Evolutionary conservation across 2,113 vertebrate species (phyloP).

Genomic region (Leucosticte australis): DNA sequence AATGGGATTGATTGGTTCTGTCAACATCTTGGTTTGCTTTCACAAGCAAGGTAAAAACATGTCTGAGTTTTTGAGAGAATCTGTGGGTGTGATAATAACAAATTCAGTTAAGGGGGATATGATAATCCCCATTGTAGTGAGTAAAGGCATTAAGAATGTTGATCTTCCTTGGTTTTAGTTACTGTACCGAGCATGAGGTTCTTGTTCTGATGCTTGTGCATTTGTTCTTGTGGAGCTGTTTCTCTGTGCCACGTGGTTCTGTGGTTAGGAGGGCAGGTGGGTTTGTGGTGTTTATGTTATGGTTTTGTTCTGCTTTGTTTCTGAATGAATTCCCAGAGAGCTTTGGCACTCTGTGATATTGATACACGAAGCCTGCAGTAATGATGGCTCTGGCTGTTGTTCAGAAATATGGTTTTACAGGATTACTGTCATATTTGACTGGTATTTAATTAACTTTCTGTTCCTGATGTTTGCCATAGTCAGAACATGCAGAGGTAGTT

Average conservation of each 20-base stretch:
- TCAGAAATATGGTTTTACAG: not conserved
- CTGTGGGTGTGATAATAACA: not conserved
- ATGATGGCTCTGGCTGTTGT: slow-evolving; percentile 7
- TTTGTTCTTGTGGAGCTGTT: not conserved
- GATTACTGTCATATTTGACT: not conserved
- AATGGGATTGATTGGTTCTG: not conserved
- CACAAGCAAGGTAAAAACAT: not conserved
- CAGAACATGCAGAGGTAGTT: not conserved
- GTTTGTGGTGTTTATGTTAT: not conserved
- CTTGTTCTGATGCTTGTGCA: not conserved
- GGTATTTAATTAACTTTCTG: not conserved
- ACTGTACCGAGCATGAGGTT: not conserved
- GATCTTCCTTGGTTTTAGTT: not conserved
- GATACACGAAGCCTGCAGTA: not conserved
- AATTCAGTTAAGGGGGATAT: not conserved
- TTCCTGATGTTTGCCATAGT: not conserved
- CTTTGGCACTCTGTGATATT: not conserved
- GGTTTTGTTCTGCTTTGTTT: not conserved
- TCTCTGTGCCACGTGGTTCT: not conserved
- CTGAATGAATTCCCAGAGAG: not conserved
- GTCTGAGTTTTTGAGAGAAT: not conserved
- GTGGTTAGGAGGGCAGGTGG: not conserved
- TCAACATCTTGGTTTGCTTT: not conserved
- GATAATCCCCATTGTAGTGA: not conserved
- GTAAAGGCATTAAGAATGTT: not conserved